Percentiles rank a stretch among this genome's conserved stretches.
phyloP scores from a whole-genome alignment of 2,797 vertebrate genomes.

The Otus scops region DNA sequence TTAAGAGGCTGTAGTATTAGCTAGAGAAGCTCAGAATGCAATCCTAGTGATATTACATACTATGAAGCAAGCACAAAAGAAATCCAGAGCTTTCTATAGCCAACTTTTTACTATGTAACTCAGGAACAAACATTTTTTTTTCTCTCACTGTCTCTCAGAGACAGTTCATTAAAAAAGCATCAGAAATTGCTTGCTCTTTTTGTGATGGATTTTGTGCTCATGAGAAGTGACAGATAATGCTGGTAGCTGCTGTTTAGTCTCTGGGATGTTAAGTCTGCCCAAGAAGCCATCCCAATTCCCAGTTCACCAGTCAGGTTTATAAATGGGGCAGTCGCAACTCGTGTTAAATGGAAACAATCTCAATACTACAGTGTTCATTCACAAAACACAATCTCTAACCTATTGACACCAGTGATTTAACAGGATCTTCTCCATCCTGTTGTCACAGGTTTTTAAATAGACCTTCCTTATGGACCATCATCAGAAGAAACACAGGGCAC shows the following conservation, averaged over 20 bases:
- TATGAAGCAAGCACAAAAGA: slow-evolving; percentile 15
- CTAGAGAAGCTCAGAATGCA: slow-evolving; percentile 13
- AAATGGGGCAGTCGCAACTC: neutral
- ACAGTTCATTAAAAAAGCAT: slow-evolving; percentile 56
- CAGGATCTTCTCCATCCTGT: neutral
- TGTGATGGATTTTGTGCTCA: slow-evolving; percentile 26
- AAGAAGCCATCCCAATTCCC: neutral
- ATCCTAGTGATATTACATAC: neutral
- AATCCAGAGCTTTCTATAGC: neutral
- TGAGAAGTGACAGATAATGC: slow-evolving; percentile 6
- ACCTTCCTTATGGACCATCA: neutral
- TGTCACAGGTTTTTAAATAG: neutral
- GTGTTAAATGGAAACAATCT: neutral
- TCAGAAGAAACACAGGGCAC: neutral
- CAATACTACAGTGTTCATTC: neutral
- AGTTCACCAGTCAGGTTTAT: neutral
- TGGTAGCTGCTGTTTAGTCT: slow-evolving; percentile 8
- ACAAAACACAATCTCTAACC: neutral
- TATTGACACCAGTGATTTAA: neutral
- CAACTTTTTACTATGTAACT: neutral
- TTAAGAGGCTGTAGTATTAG: slow-evolving; percentile 28
- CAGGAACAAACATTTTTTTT: neutral
- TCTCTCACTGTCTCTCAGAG: neutral
- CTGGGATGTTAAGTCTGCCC: neutral
- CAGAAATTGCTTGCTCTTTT: neutral